Conservation (phyloP, 2,888 invertebrate species). For the Anoplius nigerrimus region DNA sequence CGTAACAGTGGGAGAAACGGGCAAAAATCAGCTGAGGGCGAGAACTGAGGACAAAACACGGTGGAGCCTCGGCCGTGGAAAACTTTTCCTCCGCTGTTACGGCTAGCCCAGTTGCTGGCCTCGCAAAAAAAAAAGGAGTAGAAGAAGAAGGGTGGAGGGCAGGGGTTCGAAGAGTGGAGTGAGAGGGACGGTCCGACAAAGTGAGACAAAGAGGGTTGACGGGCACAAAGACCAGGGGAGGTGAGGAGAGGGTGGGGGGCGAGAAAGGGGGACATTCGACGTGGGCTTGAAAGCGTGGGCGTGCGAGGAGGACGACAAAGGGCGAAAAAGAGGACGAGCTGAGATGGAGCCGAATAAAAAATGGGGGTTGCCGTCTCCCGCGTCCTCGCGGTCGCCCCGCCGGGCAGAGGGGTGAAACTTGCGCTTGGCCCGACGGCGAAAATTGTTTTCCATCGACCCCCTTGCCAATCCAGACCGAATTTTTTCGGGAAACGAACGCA, state of each 20-base stretch:
- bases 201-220: too few species aligned
- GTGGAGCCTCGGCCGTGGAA: constrained; percentile 36
- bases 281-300: neutral
- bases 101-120: constrained; percentile 45
- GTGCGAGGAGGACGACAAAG: too few species aligned
- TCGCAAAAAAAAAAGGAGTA: constrained; percentile 37
- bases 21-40: constrained; percentile 56
- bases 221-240: neutral
- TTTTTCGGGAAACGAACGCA: too few species aligned
- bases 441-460: too few species aligned
- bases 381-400: too few species aligned
- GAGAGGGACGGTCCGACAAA: too few species aligned
- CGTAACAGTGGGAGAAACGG: constrained; percentile 22
- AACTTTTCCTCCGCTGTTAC: constrained; percentile 46
- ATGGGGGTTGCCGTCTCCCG: too few species aligned
- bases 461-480: too few species aligned
- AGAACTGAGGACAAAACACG: constrained; percentile 48
- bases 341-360: neutral
- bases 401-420: too few species aligned
- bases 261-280: neutral
- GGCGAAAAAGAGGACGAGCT: neutral
- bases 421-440: too few species aligned
- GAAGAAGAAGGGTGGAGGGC: constrained; percentile 19
- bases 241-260: neutral
- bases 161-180: constrained; percentile 9